Percentiles rank a stretch among this genome's conserved stretches.
These are phyloP conservation scores for Cuculus canorus DNA, from an alignment of 2,797 vertebrate genomes.

Conservation along the genomic window DNA sequence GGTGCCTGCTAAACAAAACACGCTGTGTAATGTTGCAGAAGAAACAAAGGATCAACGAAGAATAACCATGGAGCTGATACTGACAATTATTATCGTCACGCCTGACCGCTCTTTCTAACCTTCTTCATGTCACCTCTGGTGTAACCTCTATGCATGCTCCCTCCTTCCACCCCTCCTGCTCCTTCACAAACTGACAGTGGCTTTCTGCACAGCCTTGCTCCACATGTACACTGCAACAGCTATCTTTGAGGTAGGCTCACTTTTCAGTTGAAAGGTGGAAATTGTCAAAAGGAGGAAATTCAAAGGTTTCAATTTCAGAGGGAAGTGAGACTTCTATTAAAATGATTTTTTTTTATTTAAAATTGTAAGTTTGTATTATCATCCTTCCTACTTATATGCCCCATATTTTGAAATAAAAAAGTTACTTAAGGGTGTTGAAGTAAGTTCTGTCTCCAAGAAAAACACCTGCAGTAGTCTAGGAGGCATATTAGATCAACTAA, in stretches of 20 bases:
- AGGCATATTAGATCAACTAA: background rate
- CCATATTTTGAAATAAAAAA: background rate
- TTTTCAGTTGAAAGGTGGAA: background rate
- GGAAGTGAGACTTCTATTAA: background rate
- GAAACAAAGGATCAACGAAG: background rate
- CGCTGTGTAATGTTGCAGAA: accelerated
- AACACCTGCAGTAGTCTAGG: background rate
- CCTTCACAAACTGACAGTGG: background rate
- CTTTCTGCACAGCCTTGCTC: background rate
- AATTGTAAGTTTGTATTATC: background rate
- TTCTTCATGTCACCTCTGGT: too few relatives aligned
- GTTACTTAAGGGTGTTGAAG: background rate
- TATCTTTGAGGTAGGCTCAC: background rate
- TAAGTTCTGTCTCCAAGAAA: background rate
- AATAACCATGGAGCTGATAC: background rate
- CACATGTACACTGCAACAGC: background rate
- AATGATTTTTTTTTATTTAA: background rate
- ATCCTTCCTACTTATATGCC: background rate
- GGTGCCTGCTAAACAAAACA: background rate
- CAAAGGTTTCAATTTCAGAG: background rate
- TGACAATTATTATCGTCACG: accelerated
- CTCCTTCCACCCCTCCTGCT: background rate
- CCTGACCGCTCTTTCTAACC: background rate
- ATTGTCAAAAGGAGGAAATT: background rate
- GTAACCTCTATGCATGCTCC: background rate